Evolutionary conservation across 1,140 invertebrate genomes (phyloP).

Genomic region (Chionoecetes opilio): DNA sequence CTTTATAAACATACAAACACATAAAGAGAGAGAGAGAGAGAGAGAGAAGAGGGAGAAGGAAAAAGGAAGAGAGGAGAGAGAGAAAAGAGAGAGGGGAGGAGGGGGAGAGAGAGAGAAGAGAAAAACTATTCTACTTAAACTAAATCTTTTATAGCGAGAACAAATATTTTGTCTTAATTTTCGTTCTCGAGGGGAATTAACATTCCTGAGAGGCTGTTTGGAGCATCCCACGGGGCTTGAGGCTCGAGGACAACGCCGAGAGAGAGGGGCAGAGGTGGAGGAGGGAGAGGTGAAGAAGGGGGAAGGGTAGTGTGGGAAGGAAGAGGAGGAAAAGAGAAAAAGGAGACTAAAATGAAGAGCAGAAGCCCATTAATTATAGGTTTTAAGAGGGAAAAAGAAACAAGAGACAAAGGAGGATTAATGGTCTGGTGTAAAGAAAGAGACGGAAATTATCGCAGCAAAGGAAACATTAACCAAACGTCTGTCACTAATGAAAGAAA

Average conservation of each 20-base stretch:
- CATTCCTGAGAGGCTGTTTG: background rate
- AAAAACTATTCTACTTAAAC: background rate
- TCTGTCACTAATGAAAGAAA: no score
- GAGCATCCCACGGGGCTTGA: background rate
- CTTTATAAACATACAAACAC: no score
- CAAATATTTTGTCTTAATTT: background rate
- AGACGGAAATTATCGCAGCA: no score
- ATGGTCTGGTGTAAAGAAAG: no score
- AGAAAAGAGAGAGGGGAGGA: no score
- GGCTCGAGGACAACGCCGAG: background rate
- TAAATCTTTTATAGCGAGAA: conserved; percentile 10
- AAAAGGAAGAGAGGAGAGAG: no score
- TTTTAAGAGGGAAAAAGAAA: no score
- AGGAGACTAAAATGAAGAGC: background rate
- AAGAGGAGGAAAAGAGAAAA: background rate
- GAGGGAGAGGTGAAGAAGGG: background rate
- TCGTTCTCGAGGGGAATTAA: background rate
- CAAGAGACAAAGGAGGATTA: no score
- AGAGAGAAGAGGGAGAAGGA: no score
- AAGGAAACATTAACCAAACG: no score
- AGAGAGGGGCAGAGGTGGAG: background rate
- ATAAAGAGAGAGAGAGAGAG: no score
- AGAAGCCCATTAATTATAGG: no score
- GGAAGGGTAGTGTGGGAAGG: background rate
- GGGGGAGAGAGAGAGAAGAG: background rate